Evolutionary conservation across 2,888 invertebrate genomes (phyloP).

Genomic region (Meiosimyza platycephala): DNA sequence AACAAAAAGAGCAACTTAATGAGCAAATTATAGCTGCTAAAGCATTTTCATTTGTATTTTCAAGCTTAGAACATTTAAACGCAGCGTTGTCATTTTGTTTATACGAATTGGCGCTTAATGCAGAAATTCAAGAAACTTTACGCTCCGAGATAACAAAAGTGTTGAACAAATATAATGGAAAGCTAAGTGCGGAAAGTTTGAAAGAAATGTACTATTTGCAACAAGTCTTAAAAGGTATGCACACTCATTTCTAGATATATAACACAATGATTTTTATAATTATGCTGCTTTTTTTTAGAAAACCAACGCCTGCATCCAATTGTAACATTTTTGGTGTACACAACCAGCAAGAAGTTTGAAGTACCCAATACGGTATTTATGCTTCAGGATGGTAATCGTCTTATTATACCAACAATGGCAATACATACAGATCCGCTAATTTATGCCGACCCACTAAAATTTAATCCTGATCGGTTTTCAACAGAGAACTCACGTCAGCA

Average conservation of each 20-base stretch:
- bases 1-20: constrained; percentile 42
- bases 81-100: constrained; percentile 70
- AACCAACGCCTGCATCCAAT: constrained; percentile 68
- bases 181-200: constrained; percentile 52
- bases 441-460: constrained; percentile 71
- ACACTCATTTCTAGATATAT: background rate
- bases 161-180: constrained; percentile 48
- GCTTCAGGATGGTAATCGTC: constrained; percentile 54
- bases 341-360: constrained; percentile 57
- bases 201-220: constrained; percentile 56
- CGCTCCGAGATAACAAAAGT: constrained; percentile 53
- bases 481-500: constrained; percentile 69
- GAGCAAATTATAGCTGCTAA: constrained; percentile 58
- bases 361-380: constrained; percentile 57
- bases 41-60: constrained; percentile 60
- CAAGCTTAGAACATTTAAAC: constrained; percentile 75
- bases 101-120: constrained; percentile 60
- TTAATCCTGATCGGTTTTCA: constrained; percentile 73
- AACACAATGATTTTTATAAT: constrained; percentile 1
- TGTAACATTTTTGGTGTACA: constrained; percentile 57
- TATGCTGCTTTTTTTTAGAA: constrained; percentile 59
- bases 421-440: constrained; percentile 71
- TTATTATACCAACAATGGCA: constrained; percentile 63
- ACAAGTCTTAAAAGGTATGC: constrained; percentile 60
- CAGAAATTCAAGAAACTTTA: constrained; percentile 53